Conservation (phyloP, 92 coral and sea anemone genomes). For the Palythoa caribaeorum region DNA sequence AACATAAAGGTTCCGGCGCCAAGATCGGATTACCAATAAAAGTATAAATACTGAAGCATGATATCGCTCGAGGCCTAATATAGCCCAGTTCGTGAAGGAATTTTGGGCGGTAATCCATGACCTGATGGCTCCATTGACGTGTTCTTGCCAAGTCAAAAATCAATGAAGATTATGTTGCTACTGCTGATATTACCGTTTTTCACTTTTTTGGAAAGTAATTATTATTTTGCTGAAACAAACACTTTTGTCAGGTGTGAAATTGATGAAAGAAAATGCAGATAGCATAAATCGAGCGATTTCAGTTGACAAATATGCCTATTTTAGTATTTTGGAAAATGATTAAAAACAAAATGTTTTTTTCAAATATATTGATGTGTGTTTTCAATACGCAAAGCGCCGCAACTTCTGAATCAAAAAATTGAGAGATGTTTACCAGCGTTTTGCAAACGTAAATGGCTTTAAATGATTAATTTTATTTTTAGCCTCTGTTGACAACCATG, state of each 20-base stretch:
- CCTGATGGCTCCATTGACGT: neutral
- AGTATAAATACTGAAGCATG: neutral
- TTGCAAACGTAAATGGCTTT: neutral
- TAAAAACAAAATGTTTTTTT: too few species aligned
- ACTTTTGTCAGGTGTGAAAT: too few species aligned
- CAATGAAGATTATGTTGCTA: neutral
- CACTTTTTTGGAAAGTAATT: neutral
- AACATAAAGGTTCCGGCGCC: too few species aligned
- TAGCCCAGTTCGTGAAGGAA: neutral
- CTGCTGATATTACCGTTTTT: too few species aligned
- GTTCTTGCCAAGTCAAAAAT: neutral
- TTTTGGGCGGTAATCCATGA: neutral
- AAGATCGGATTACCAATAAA: too few species aligned
- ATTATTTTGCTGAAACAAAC: too few species aligned
- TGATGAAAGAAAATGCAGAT: too few species aligned
- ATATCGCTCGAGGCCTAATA: neutral
- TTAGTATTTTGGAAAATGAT: too few species aligned
- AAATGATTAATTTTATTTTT: constrained; percentile 13
- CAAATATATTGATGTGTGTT: neutral
- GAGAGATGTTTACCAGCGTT: constrained; percentile 1
- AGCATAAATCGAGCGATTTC: too few species aligned
- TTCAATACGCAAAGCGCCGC: neutral
- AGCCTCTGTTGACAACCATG: constrained; percentile 14
- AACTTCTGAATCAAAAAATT: neutral
- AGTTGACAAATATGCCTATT: too few species aligned